These are phyloP conservation scores for Schizotus pectinicornis DNA, from an alignment of 2,888 invertebrate species.

Conservation along the genomic window DNA sequence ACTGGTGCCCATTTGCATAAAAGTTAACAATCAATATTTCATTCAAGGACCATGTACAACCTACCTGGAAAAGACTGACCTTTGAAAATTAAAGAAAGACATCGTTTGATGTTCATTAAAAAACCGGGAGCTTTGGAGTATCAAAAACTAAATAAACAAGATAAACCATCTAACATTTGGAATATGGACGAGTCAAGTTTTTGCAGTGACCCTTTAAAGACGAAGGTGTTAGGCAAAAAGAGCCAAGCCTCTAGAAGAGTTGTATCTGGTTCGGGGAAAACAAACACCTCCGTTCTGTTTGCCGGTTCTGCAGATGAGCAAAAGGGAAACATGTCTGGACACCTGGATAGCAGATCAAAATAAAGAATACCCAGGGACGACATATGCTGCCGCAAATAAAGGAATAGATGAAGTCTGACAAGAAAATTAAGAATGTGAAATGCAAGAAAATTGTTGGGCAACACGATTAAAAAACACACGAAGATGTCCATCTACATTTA, in stretches of 20 bases:
- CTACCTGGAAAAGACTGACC: no score
- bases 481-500: no score
- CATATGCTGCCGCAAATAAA: constrained; percentile 33
- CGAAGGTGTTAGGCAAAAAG: constrained; percentile 19
- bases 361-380: constrained; percentile 14
- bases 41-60: no score
- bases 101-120: neutral
- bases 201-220: constrained; percentile 15
- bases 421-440: no score
- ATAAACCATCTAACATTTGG: constrained; percentile 13
- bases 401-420: constrained; percentile 45
- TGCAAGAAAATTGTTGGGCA: no score
- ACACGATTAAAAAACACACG: no score
- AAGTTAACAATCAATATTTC: no score
- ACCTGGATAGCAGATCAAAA: constrained; percentile 35
- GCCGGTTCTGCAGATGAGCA: constrained; percentile 32
- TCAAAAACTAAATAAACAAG: neutral
- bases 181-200: constrained; percentile 25
- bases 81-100: neutral
- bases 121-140: neutral
- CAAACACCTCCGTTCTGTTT: constrained; percentile 39
- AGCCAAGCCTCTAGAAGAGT: constrained; percentile 24
- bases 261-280: constrained; percentile 39
- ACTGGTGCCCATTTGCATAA: no score
- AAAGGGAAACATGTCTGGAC: constrained; percentile 39